Conservation (phyloP, 2,113 vertebrate genomes). For the Cochlearius cochlearius region DNA sequence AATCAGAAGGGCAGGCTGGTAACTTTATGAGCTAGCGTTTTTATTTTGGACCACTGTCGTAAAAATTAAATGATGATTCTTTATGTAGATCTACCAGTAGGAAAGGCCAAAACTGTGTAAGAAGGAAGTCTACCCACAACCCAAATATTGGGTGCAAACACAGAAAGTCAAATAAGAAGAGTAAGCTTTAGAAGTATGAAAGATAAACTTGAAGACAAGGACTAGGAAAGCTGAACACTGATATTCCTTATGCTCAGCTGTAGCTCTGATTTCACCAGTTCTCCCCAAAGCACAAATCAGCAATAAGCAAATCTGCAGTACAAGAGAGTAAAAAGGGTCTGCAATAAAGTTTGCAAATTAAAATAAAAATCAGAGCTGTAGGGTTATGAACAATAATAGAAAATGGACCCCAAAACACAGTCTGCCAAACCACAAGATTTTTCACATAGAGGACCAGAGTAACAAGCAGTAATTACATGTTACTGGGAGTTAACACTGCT, state of each 20-base stretch:
- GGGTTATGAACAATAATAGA: not conserved
- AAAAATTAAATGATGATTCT: not conserved
- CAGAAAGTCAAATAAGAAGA: not conserved
- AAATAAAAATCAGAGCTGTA: not conserved
- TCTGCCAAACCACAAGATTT: not conserved
- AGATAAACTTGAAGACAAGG: not conserved
- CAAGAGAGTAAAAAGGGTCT: not conserved
- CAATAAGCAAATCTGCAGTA: not conserved
- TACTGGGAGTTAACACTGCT: not conserved
- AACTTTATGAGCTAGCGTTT: not conserved
- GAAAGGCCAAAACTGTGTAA: not conserved
- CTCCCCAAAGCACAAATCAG: not conserved
- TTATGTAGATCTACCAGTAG: not conserved
- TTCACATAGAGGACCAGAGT: not conserved
- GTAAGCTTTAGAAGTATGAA: not conserved
- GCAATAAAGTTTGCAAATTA: not conserved
- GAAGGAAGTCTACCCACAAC: not conserved
- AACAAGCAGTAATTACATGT: not conserved
- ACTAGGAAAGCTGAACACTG: not conserved
- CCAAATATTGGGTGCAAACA: not conserved
- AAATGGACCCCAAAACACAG: not conserved
- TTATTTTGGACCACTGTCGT: not conserved
- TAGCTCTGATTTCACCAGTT: not conserved
- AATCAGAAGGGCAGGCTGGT: not conserved
- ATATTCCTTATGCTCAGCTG: not conserved